Conservation (phyloP, 2,888 invertebrate species). For the Coenonympha arcania region DNA sequence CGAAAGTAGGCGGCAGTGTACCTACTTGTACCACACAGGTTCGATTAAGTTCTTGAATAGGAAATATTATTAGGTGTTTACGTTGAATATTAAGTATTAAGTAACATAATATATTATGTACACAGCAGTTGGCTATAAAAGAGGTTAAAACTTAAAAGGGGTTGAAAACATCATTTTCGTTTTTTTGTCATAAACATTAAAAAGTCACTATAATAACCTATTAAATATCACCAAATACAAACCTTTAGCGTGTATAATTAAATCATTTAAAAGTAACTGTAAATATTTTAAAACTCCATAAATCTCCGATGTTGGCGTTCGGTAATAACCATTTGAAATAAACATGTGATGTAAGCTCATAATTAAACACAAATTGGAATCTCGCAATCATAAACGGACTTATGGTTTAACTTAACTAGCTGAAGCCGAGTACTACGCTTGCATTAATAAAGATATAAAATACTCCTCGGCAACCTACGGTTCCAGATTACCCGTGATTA, state of each 20-base stretch:
- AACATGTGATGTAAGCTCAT: constrained; percentile 48
- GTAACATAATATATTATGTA: too few relatives aligned
- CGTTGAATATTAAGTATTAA: neutral
- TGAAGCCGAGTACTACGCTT: neutral
- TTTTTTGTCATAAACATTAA: neutral
- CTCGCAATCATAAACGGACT: constrained; percentile 45
- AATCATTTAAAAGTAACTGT: constrained; percentile 38
- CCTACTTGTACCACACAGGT: constrained; percentile 43
- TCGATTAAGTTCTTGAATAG: constrained; percentile 1
- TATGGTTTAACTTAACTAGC: constrained; percentile 34
- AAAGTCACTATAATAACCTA: neutral
- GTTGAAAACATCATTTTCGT: too few relatives aligned
- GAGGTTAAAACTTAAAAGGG: too few relatives aligned
- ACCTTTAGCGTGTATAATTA: constrained; percentile 27
- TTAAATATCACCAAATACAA: neutral
- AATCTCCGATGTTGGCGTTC: constrained; percentile 40
- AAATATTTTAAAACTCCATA: constrained; percentile 39
- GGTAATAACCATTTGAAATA: constrained; percentile 39
- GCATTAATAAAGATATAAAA: constrained; percentile 1
- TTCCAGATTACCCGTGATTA: constrained; percentile 2
- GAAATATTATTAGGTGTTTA: neutral
- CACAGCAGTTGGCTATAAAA: too few relatives aligned
- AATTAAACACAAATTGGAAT: constrained; percentile 51
- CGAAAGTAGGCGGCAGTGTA: constrained; percentile 54
- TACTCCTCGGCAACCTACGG: neutral